Evolutionary conservation across 2,888 invertebrate genomes (phyloP).

Genomic region (Chalcosyrphus nemorum): DNA sequence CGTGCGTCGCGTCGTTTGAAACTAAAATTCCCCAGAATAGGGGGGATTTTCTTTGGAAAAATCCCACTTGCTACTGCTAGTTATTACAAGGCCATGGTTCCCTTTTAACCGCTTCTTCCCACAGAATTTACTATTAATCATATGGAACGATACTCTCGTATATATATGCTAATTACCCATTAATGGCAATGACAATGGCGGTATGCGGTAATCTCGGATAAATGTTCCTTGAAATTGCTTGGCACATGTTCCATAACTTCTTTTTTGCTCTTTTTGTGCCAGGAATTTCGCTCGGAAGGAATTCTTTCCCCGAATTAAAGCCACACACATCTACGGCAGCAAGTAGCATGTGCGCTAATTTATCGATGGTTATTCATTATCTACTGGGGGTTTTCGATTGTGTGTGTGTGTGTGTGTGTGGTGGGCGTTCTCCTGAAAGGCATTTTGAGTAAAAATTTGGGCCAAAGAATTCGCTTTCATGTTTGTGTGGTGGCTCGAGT

Average conservation of each 20-base stretch:
- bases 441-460: too few relatives aligned
- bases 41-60: neutral
- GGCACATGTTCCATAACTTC: constrained; percentile 52
- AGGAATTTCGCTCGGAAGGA: constrained; percentile 7
- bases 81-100: neutral
- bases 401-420: too few relatives aligned
- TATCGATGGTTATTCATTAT: constrained; percentile 45
- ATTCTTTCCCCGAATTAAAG: constrained; percentile 19
- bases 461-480: too few relatives aligned
- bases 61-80: neutral
- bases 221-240: constrained; percentile 64
- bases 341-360: constrained; percentile 33
- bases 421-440: too few relatives aligned
- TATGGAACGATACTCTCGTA: constrained; percentile 14
- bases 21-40: neutral
- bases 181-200: constrained; percentile 48
- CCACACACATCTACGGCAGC: constrained; percentile 3
- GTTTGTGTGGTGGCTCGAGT: too few relatives aligned
- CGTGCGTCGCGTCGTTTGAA: too few relatives aligned
- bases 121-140: constrained; percentile 44
- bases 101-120: neutral
- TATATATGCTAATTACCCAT: constrained; percentile 65
- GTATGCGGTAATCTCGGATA: constrained; percentile 50
- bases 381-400: constrained; percentile 3
- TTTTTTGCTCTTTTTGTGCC: neutral